phyloP scores from a whole-genome alignment of 2,113 vertebrate genomes.

The Actenoides lindsayi region DNA sequence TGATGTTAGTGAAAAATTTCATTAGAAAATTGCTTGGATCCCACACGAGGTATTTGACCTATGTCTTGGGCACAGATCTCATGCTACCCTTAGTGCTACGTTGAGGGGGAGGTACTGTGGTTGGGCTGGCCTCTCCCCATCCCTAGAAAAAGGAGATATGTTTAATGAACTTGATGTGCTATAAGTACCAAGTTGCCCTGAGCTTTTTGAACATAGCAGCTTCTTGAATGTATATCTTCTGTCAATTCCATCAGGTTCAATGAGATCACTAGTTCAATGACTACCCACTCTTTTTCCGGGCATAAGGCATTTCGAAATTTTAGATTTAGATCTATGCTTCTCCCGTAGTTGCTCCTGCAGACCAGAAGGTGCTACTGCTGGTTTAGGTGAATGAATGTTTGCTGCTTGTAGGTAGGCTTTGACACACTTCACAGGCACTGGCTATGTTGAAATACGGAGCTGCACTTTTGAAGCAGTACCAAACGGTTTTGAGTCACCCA shows the following conservation, averaged over 20 bases:
- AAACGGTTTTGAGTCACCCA: background rate
- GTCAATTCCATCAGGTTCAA: background rate
- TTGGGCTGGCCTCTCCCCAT: background rate
- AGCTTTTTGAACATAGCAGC: background rate
- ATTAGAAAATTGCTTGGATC: background rate
- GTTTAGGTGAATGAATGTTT: background rate
- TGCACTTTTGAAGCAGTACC: fast-evolving
- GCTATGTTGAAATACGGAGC: background rate
- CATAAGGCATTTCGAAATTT: background rate
- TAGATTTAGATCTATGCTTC: background rate
- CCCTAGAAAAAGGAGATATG: background rate
- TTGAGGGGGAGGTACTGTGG: background rate
- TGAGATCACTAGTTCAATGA: background rate
- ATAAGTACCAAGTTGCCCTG: background rate
- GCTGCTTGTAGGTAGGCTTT: background rate
- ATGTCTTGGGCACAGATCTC: background rate
- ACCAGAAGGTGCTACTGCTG: background rate
- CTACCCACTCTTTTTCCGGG: background rate
- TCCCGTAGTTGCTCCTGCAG: background rate
- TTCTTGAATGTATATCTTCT: background rate
- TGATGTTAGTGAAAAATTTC: background rate
- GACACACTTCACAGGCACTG: fast-evolving
- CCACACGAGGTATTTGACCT: background rate
- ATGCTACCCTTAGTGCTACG: fast-evolving
- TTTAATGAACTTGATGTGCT: background rate